Base-by-base conservation (phyloP, 2,888 invertebrate species). In the Thalpophila matura region DNA sequence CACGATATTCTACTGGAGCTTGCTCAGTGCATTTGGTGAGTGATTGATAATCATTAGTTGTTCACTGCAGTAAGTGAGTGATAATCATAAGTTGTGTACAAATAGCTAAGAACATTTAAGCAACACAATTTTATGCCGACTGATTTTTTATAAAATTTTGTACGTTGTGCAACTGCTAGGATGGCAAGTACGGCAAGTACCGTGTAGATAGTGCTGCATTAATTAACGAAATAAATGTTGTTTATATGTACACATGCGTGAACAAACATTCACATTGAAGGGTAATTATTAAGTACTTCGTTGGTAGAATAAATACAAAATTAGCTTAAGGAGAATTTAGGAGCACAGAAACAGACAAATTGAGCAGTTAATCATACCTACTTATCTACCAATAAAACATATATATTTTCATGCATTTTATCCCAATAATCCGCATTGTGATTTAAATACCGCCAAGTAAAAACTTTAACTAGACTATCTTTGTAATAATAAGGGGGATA, bases 1-100 rank as follows among this genome's bases (percentile, higher is more conserved):
- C 56, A 90, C 92, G 0, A 18, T 88, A 2, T 94, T 94, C 75
- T 95, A 95, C 72, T 95, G 91, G 90, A 26, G 69, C 2, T 68
- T 95, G 14, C 84, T 95, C 0, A 82, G 86, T 42, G 71, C n/a
- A 55, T 26, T 9, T 58, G 1, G 0, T 3, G 0, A 84, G 93
- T 91, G 72, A 86, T 86, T 77, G 27, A 38, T 54, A 3, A 61
- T 35, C 20, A 40, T 22, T 22, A 47, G 12, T 68, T 95, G 14
- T 83, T 95, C 0, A 82, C 86, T 42, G 71, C n/a, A 55, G 0
- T 3, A 0, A 84, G 93, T 91, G 72, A 86, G 86, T 77, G 27
- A 38, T 54, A 3, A 61, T 35, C 20, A 40, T 22, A 26, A 24
- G 12, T 24, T 14, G 14, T 38, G 14, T 24, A 14, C 9, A 27